phyloP scores from a whole-genome alignment of 1,140 invertebrate genomes.

The Brachionus asplanchnoidis region DNA sequence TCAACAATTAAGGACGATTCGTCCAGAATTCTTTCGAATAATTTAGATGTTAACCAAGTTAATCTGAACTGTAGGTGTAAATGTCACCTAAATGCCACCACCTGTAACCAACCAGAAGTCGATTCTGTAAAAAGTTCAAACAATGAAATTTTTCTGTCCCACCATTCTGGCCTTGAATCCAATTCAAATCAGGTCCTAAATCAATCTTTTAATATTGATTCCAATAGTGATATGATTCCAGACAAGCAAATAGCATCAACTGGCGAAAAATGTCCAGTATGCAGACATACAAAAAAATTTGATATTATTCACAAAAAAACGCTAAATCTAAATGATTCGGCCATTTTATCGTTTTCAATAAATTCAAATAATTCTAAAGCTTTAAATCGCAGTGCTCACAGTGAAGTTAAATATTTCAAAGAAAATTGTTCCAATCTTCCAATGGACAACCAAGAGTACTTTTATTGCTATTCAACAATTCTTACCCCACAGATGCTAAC shows the following conservation, averaged over 20 bases:
- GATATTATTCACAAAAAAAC: neutral
- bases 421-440: neutral
- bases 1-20: neutral
- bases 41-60: neutral
- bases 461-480: slow-evolving; percentile 18
- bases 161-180: neutral
- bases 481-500: neutral
- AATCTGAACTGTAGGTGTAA: slow-evolving; percentile 22
- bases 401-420: neutral
- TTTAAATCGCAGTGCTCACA: neutral
- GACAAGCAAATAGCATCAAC: neutral
- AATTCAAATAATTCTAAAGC: neutral
- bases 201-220: neutral
- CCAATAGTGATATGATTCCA: neutral
- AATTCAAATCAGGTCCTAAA: neutral
- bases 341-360: slow-evolving; percentile 10
- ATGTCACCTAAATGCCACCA: neutral
- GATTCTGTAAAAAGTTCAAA: neutral
- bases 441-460: neutral
- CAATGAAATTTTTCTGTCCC: neutral
- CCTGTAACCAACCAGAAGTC: neutral
- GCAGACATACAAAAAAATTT: neutral
- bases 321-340: neutral
- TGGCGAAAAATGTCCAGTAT: neutral
- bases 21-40: neutral